Evolutionary conservation across 2,888 invertebrate genomes (phyloP).

Genomic region (Arge pagana): DNA sequence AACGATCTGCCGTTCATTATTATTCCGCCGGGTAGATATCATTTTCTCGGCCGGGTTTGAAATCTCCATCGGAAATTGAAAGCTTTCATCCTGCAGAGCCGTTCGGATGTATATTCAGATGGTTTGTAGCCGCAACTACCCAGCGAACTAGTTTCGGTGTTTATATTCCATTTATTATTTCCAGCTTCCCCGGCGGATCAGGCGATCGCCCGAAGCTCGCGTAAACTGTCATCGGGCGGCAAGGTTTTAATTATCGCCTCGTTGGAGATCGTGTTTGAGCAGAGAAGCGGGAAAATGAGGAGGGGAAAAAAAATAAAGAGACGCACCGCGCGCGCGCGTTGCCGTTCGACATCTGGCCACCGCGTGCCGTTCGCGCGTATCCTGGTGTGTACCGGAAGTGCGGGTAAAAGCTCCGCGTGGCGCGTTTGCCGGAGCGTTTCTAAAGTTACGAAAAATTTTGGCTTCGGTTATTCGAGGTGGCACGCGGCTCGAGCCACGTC

Average conservation of each 20-base stretch:
- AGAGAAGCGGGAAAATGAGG: neutral
- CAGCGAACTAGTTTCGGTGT: too few species aligned
- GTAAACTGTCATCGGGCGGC: constrained; percentile 7
- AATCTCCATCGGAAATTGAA: too few species aligned
- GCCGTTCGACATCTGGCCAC: constrained; percentile 26
- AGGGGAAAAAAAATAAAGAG: neutral
- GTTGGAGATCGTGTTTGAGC: constrained; percentile 19
- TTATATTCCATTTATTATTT: too few species aligned
- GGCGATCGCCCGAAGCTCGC: too few species aligned
- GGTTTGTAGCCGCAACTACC: too few species aligned
- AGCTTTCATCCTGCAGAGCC: too few species aligned
- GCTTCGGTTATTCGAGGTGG: constrained; percentile 16
- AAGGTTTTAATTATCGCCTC: constrained; percentile 16
- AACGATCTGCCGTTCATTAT: too few species aligned
- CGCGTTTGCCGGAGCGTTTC: constrained; percentile 33
- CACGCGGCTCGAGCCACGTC: constrained; percentile 5
- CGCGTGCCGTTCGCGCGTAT: constrained; percentile 19
- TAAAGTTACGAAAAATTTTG: constrained; percentile 38
- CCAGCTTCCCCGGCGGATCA: too few species aligned
- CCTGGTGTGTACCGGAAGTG: constrained; percentile 4
- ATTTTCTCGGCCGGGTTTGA: too few species aligned
- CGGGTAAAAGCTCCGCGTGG: constrained; percentile 17
- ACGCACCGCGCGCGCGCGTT: neutral
- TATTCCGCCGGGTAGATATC: too few species aligned
- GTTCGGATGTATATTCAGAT: too few species aligned